These are phyloP conservation scores for Antheraea assamensis DNA, from an alignment of 2,888 invertebrate genomes.

Conservation along the genomic window DNA sequence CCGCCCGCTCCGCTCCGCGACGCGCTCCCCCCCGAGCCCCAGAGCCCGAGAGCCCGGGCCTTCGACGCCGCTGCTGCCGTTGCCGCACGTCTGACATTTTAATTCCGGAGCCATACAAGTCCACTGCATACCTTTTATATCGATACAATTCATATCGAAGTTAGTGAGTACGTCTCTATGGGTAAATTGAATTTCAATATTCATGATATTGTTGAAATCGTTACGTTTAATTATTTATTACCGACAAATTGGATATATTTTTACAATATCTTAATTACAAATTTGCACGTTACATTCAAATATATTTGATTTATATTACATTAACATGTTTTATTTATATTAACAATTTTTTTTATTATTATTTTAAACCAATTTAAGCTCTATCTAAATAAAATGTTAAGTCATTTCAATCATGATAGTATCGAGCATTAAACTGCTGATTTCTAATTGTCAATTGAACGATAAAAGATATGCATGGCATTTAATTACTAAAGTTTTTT, in stretches of 20 bases:
- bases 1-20: slow-evolving; percentile 52
- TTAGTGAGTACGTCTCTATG: slow-evolving; percentile 57
- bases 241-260: not conserved
- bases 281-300: not conserved
- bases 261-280: not conserved
- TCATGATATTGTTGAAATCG: not conserved
- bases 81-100: slow-evolving; percentile 82
- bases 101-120: slow-evolving; percentile 76
- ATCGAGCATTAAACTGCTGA: not conserved
- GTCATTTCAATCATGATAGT: not conserved
- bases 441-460: not conserved
- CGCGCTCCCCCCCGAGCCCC: slow-evolving; percentile 37
- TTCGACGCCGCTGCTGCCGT: slow-evolving; percentile 65
- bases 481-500: not conserved
- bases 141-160: slow-evolving; percentile 74
- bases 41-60: slow-evolving; percentile 52
- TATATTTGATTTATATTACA: not conserved
- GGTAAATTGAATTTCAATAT: not conserved
- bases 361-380: not conserved
- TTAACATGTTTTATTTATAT: too few relatives aligned
- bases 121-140: slow-evolving; percentile 63
- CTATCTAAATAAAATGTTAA: not conserved
- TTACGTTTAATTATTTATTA: not conserved
- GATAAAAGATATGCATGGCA: not conserved
- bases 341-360: too few relatives aligned